Percentiles rank a stretch among this genome's conserved stretches.
phyloP scores from a whole-genome alignment of 2,888 invertebrate genomes.

The Crocallis elinguaria region DNA sequence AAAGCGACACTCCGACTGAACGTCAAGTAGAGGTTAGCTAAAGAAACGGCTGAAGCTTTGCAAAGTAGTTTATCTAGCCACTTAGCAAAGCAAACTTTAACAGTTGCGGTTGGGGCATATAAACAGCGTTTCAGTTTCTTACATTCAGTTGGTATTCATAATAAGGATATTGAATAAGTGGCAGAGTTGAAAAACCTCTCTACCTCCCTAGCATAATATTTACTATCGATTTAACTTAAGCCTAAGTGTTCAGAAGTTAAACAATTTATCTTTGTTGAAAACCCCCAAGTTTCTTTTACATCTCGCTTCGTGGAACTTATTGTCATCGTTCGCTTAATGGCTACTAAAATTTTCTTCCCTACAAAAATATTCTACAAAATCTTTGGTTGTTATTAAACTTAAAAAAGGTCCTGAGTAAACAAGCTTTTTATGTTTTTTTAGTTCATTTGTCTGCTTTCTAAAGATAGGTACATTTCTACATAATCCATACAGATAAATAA shows the following conservation, averaged over 20 bases:
- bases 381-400: background rate
- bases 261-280: constrained; percentile 20
- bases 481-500: too few relatives aligned
- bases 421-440: too few relatives aligned
- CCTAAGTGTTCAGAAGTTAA: constrained; percentile 13
- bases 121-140: background rate
- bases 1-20: too few relatives aligned
- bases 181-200: background rate
- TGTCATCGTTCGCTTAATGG: constrained; percentile 16
- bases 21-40: too few relatives aligned
- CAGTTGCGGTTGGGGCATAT: too few relatives aligned
- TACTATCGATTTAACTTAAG: constrained; percentile 13
- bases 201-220: constrained; percentile 3
- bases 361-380: constrained; percentile 1
- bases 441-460: too few relatives aligned
- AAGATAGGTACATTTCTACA: too few relatives aligned
- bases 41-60: background rate
- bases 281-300: constrained; percentile 16
- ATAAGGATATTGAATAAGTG: background rate
- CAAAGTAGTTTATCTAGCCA: too few relatives aligned
- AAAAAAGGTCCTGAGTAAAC: too few relatives aligned
- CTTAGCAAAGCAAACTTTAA: too few relatives aligned
- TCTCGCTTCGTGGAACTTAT: constrained; percentile 12
- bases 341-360: constrained; percentile 2
- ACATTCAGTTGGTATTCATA: background rate